phyloP scores from a whole-genome alignment of 2,113 vertebrate species.

The Leucoraja erinaceus region DNA sequence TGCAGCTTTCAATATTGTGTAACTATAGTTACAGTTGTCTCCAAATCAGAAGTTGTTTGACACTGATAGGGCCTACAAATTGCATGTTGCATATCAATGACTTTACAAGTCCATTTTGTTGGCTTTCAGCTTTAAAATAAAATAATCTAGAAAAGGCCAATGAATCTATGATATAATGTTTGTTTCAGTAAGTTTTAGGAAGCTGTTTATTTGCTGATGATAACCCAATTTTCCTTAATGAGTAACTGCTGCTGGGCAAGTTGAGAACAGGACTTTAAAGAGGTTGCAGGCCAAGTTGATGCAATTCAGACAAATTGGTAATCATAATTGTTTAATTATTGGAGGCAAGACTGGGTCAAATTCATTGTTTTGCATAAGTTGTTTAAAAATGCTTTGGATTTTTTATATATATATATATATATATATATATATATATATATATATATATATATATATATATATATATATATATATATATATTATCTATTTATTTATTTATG shows the following conservation, averaged over 20 bases:
- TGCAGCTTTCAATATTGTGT: conserved; percentile 33
- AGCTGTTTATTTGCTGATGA: neutral
- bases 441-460: too few relatives aligned
- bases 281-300: neutral
- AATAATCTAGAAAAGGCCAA: neutral
- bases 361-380: neutral
- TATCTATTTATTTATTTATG: too few relatives aligned
- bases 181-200: neutral
- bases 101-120: conserved; percentile 21
- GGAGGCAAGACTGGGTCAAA: neutral
- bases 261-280: neutral
- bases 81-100: neutral
- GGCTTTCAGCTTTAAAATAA: conserved; percentile 21
- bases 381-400: too few relatives aligned
- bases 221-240: neutral
- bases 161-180: neutral
- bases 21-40: neutral
- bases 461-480: too few relatives aligned
- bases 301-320: neutral
- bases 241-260: neutral
- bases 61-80: conserved; percentile 2
- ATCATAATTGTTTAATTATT: neutral
- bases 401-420: too few relatives aligned
- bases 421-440: too few relatives aligned
- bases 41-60: conserved; percentile 21